phyloP scores from a whole-genome alignment of 1,140 invertebrate species.

The Camponotus floridanus region DNA sequence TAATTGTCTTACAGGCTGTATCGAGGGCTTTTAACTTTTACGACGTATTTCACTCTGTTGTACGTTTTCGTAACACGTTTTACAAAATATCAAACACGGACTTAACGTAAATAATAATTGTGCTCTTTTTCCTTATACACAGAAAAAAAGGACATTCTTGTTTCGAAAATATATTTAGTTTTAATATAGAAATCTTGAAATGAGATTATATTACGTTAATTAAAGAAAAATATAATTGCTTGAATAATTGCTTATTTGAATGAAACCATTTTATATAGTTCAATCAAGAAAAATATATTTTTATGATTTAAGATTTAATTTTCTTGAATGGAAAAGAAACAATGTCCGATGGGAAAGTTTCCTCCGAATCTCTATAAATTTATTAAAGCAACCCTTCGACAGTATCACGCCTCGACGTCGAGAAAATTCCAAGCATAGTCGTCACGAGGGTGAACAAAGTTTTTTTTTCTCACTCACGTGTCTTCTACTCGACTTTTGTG shows the following conservation, averaged over 20 bases:
- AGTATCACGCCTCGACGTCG: slow-evolving; percentile 66
- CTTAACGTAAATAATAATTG: not conserved
- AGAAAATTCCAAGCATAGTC: slow-evolving; percentile 76
- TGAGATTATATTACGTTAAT: too few relatives aligned
- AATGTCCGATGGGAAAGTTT: slow-evolving; percentile 12
- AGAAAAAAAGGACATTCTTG: too few relatives aligned
- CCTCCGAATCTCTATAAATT: slow-evolving; percentile 77
- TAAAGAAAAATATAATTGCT: too few relatives aligned
- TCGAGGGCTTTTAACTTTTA: not conserved
- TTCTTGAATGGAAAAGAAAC: too few relatives aligned
- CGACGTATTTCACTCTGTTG: not conserved
- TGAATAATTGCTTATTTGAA: too few relatives aligned
- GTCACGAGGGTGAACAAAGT: slow-evolving; percentile 47
- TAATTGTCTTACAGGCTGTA: slow-evolving; percentile 12
- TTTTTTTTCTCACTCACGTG: slow-evolving; percentile 59
- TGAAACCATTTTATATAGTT: too few relatives aligned
- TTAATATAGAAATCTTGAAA: too few relatives aligned
- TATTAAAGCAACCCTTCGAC: slow-evolving; percentile 83
- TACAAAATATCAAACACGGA: not conserved
- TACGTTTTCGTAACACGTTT: not conserved
- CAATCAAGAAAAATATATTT: too few relatives aligned
- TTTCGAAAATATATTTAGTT: too few relatives aligned
- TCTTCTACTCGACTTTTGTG: slow-evolving; percentile 42
- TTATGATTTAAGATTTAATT: too few relatives aligned
- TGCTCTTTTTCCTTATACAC: too few relatives aligned